Conservation (phyloP, 2,113 vertebrate genomes). For the Protobothrops flavoviridis region DNA sequence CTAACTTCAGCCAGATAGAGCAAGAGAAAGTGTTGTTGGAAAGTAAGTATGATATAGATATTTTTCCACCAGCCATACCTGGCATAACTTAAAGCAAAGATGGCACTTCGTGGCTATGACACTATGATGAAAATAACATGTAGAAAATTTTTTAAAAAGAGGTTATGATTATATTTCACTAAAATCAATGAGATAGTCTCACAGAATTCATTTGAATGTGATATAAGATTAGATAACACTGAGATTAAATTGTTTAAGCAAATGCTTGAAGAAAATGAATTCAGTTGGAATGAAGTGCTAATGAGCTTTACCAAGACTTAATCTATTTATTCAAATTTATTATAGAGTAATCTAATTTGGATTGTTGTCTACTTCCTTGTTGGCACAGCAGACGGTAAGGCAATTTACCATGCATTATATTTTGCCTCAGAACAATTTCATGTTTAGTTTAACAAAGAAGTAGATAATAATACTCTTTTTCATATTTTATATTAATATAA, state of each 20-base stretch:
- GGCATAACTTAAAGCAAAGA: background rate
- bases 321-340: background rate
- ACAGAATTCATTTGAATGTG: background rate
- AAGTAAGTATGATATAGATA: background rate
- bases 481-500: background rate
- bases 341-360: constrained; percentile 8
- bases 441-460: background rate
- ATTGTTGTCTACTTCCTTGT: background rate
- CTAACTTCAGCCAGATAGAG: background rate
- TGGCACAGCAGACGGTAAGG: constrained; percentile 20
- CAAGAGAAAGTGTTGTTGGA: background rate
- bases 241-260: background rate
- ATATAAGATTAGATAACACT: background rate
- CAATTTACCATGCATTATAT: background rate
- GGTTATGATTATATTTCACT: background rate
- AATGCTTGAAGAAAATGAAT: background rate
- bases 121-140: background rate
- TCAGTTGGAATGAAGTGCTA: background rate
- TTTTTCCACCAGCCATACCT: background rate
- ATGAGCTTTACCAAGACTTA: background rate
- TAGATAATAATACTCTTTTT: background rate
- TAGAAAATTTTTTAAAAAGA: background rate
- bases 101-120: background rate
- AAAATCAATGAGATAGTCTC: background rate
- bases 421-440: background rate